Evolutionary conservation across 1,140 invertebrate genomes (phyloP).

Genomic region (Limonius californicus): DNA sequence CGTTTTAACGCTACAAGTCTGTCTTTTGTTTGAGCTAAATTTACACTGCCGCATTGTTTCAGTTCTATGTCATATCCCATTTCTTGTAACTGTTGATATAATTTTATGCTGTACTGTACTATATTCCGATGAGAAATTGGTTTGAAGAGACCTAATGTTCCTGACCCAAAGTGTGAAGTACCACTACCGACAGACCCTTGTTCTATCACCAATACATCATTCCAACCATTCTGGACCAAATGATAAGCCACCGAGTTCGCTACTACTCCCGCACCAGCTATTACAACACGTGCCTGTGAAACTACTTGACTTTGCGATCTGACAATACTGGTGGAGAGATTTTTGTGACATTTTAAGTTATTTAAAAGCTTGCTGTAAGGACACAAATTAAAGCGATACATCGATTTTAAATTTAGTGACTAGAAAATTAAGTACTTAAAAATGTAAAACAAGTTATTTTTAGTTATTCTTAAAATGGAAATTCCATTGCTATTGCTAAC

Average conservation of each 20-base stretch:
- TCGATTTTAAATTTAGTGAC: too few species aligned
- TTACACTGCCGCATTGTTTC: constrained; percentile 65
- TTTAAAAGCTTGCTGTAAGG: too few species aligned
- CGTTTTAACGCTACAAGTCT: constrained; percentile 62
- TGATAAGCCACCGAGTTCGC: constrained; percentile 69
- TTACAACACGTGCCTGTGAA: constrained; percentile 56
- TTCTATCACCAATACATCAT: constrained; percentile 62
- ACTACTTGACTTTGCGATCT: too few species aligned
- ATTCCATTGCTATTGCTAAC: too few species aligned
- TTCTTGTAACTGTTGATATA: constrained; percentile 60
- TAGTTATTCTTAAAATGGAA: too few species aligned
- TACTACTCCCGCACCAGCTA: constrained; percentile 63
- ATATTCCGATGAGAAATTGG: constrained; percentile 57
- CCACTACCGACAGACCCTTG: constrained; percentile 64
- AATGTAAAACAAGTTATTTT: too few species aligned
- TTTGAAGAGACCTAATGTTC: constrained; percentile 60
- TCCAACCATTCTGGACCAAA: constrained; percentile 58
- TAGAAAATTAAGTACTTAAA: too few species aligned
- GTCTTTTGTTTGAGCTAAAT: constrained; percentile 69
- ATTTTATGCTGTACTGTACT: constrained; percentile 58
- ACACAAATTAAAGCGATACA: too few species aligned
- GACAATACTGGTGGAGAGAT: too few species aligned
- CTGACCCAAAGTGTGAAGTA: constrained; percentile 64
- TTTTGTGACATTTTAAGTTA: too few species aligned
- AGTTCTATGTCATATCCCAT: constrained; percentile 61